These are phyloP conservation scores for Silurus meridionalis DNA, from an alignment of 2,113 vertebrate species.

Conservation along the genomic window DNA sequence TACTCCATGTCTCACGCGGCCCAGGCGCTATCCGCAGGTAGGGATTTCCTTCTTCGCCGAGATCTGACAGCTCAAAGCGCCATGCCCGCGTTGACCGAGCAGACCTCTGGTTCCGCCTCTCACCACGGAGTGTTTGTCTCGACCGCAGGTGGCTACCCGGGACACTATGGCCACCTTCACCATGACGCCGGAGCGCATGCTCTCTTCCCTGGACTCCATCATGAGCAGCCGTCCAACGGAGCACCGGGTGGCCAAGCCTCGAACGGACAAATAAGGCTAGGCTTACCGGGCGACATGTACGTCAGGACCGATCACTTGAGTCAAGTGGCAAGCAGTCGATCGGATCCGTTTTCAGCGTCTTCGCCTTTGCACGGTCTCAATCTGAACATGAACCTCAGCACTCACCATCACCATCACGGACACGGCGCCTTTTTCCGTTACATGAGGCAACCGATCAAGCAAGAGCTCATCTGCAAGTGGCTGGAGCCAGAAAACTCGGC, in stretches of 20 bases:
- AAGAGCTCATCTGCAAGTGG: slow-evolving; percentile 99
- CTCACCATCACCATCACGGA: slow-evolving; percentile 84
- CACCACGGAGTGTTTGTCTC: slow-evolving; percentile 97
- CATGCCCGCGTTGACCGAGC: slow-evolving; percentile 83
- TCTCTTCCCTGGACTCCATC: slow-evolving; percentile 89
- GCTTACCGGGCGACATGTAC: slow-evolving; percentile 98
- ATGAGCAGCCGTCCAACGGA: slow-evolving; percentile 86
- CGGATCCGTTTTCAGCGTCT: slow-evolving; percentile 87
- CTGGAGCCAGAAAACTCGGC: slow-evolving; percentile 81
- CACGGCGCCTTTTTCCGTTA: slow-evolving; percentile 97
- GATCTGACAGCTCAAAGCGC: slow-evolving; percentile 82
- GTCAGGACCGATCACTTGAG: slow-evolving; percentile 92
- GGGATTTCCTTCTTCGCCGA: slow-evolving; percentile 85
- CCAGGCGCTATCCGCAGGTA: slow-evolving; percentile 84
- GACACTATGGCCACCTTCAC: slow-evolving; percentile 92
- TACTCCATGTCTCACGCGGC: slow-evolving; percentile 80
- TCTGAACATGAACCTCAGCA: slow-evolving; percentile 89
- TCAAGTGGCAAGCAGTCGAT: slow-evolving; percentile 87
- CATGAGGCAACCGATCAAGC: slow-evolving; percentile 98
- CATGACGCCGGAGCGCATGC: slow-evolving; percentile 86
- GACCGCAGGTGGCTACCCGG: slow-evolving; percentile 99
- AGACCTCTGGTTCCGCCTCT: slow-evolving; percentile 82
- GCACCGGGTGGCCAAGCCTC: slow-evolving; percentile 87
- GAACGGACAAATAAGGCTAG: slow-evolving; percentile 96
- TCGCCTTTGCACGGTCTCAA: slow-evolving; percentile 89